Conservation (phyloP, 2,113 vertebrate species). For the Helogale parvula region DNA sequence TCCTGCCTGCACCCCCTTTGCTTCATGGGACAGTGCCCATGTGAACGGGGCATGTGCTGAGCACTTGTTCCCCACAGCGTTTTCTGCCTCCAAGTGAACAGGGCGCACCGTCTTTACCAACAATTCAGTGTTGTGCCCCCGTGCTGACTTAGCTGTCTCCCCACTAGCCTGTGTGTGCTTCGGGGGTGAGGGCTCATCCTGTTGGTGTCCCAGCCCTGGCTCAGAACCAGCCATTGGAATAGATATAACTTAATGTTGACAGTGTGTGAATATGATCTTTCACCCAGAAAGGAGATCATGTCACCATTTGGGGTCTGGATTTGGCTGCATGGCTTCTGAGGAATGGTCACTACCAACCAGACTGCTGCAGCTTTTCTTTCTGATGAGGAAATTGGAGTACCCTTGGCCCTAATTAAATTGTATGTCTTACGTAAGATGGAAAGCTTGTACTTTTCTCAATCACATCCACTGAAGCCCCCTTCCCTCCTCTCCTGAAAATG, state of each 20-base stretch:
- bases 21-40: neutral
- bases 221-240: neutral
- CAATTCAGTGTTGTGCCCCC: neutral
- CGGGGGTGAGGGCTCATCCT: neutral
- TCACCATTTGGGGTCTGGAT: neutral
- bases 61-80: neutral
- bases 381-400: neutral
- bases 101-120: too few species aligned
- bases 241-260: neutral
- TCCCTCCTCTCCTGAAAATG: neutral
- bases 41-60: neutral
- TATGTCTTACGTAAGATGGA: neutral
- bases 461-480: too few species aligned
- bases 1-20: neutral
- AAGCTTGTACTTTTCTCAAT: neutral
- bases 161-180: fast-evolving
- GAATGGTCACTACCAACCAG: neutral
- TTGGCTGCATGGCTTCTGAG: neutral
- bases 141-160: neutral
- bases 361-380: neutral
- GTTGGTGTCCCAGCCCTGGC: neutral
- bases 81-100: neutral
- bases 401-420: neutral
- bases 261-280: neutral
- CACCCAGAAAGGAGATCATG: neutral